Evolutionary conservation across 2,113 vertebrate species (phyloP), one percentile per base, ranked within the genome.

Genomic region (Perca flavescens): DNA sequence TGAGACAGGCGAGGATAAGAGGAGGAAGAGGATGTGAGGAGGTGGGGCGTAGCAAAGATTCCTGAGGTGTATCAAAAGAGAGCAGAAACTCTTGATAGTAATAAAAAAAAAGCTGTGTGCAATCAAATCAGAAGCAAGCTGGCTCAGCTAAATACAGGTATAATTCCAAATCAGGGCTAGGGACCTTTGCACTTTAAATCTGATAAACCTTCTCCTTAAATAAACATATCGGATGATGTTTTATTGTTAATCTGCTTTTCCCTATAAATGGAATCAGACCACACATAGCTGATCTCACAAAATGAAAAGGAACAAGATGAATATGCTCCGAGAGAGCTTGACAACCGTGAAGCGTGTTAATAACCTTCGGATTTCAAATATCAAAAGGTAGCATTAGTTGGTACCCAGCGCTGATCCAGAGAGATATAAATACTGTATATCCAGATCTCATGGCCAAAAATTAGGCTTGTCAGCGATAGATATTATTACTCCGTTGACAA

Each of bases 401-500:
- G 74, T 85, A 82, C 80, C 80, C 79, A 79, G 86, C 87, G 63
- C 86, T 86, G 76, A 89, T 65, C 77, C 84, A 86, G 86, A 91
- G 75, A 70, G 79, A 75, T 90, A 79, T 61, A 84, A 78, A 84
- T 63, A 25, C 34, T 78, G 56, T 68, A 68, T 58, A 76, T 79
- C 68, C 68, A 79, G 62, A 85, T 87, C 78, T 89, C 54, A 74
- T 49, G 64, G 83, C 53, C 79, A 80, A 66, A 43, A 82, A 75
- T 74, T 93, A 96, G 95, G 95, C 96, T 94, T 85, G 94, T 74
- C 94, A 84, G 94, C 94, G 89, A 94, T 86, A 94, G 94, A 96
- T 94, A 94, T 83, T 95, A 93, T 93, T 68, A 80, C 77, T 63
- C 79, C 16, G 34, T n/a, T 61, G 82, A 86, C 85, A 67, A 94